These are phyloP conservation scores for Toxotes lorentzi DNA, from an alignment of 2,797 vertebrate genomes.

Conservation along the genomic window DNA sequence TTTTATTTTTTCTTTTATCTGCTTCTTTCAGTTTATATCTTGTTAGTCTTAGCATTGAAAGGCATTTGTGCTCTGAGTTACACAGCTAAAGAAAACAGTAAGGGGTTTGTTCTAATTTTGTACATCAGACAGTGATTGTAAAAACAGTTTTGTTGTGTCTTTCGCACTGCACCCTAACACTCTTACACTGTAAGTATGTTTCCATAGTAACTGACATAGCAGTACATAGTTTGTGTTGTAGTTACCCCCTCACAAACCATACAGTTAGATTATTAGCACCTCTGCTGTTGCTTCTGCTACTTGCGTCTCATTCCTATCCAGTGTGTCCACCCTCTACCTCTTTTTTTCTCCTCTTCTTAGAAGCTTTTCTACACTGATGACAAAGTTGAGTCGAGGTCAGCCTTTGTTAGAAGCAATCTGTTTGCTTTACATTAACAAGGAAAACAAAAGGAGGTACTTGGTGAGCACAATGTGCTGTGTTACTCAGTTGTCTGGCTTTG, in stretches of 20 bases:
- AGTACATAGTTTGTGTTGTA: neutral
- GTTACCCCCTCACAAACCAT: neutral
- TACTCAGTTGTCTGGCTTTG: neutral
- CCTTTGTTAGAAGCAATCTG: neutral
- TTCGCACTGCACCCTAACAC: constrained; percentile 12
- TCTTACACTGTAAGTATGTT: constrained; percentile 43
- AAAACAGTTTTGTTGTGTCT: constrained; percentile 7
- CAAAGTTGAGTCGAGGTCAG: neutral
- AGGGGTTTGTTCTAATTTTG: neutral
- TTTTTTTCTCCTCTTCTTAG: neutral
- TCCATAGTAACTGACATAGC: neutral
- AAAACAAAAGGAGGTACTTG: neutral
- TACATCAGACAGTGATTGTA: neutral
- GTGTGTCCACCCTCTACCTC: constrained; percentile 13
- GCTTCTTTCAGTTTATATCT: neutral
- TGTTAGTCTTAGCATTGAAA: neutral
- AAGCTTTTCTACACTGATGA: neutral
- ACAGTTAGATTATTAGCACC: neutral
- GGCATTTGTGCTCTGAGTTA: neutral
- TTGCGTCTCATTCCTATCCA: neutral
- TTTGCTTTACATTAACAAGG: neutral
- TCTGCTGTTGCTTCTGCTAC: neutral
- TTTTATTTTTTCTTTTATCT: too few species aligned
- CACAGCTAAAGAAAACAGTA: neutral
- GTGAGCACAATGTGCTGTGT: neutral